A percentile compares a stretch with the other conserved stretches of the same genome.
Conservation (phyloP, 2,113 vertebrate genomes). For the Glaucidium brasilianum region DNA sequence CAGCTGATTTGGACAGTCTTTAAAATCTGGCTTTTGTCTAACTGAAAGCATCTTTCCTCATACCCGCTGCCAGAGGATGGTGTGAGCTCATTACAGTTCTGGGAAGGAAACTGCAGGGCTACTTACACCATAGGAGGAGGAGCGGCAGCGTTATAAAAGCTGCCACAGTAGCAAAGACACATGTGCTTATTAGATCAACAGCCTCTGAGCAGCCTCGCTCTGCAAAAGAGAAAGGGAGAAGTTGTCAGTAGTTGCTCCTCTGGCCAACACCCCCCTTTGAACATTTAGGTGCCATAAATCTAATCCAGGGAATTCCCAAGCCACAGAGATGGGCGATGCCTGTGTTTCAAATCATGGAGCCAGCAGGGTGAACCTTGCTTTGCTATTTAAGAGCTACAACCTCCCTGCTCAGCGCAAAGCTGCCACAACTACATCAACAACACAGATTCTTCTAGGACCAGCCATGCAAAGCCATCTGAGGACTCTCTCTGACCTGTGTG, state of each 20-base stretch:
- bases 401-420: neutral
- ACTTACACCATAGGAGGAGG: neutral
- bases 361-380: neutral
- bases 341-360: neutral
- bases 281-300: rapidly evolving
- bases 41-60: neutral
- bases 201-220: neutral
- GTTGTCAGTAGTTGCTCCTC: neutral
- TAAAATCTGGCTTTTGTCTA: neutral
- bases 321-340: neutral
- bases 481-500: neutral
- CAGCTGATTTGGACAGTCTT: neutral
- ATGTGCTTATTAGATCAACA: rapidly evolving
- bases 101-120: neutral
- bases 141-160: rapidly evolving
- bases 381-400: neutral
- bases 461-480: neutral
- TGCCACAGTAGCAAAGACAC: rapidly evolving
- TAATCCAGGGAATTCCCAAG: neutral
- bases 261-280: neutral
- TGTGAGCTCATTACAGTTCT: rapidly evolving
- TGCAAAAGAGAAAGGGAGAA: neutral
- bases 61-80: neutral
- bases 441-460: neutral
- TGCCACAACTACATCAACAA: rapidly evolving